Percentiles rank a stretch among this genome's conserved stretches.
phyloP scores from a whole-genome alignment of 2,113 vertebrate species.

The Ia io region DNA sequence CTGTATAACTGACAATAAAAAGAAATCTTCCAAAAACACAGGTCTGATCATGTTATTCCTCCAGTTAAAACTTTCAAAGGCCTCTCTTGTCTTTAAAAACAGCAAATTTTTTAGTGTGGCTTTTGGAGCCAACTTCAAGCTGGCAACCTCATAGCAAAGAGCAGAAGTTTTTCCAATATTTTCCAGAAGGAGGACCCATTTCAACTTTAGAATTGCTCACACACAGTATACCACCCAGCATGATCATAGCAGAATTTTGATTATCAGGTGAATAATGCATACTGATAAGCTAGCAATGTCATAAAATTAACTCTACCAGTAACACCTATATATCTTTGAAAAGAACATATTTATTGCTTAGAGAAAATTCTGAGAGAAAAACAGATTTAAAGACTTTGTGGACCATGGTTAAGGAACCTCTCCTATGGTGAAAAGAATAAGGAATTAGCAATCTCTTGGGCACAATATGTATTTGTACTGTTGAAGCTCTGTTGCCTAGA shows the following conservation, averaged over 20 bases:
- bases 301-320: neutral
- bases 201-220: neutral
- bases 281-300: neutral
- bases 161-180: neutral
- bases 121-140: constrained; percentile 16
- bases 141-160: neutral
- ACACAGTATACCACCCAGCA: neutral
- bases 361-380: neutral
- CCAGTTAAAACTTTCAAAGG: constrained; percentile 20
- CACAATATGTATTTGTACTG: neutral
- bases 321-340: neutral
- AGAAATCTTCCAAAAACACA: constrained; percentile 26
- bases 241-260: neutral
- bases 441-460: neutral
- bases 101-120: neutral
- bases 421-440: neutral
- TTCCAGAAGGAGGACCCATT: neutral
- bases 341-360: neutral
- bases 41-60: constrained; percentile 25
- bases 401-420: neutral
- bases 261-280: neutral
- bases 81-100: constrained; percentile 10
- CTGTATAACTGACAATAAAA: constrained; percentile 40
- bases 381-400: neutral
- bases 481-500: neutral